phyloP scores from a whole-genome alignment of 2,888 invertebrate species.

The Autographa gamma region DNA sequence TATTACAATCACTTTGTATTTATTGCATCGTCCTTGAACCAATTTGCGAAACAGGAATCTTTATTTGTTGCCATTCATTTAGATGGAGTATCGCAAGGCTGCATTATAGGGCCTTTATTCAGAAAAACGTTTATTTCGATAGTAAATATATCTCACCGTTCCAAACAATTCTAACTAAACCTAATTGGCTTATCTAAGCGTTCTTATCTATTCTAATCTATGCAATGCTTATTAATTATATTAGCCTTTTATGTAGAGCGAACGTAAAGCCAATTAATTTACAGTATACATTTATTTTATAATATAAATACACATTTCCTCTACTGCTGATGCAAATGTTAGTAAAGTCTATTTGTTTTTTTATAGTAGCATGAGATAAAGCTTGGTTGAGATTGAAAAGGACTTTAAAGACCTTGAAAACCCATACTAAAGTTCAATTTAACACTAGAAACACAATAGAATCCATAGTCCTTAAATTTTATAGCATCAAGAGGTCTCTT shows the following conservation, averaged over 20 bases:
- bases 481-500: background rate
- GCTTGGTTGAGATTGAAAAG: too few relatives aligned
- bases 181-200: constrained; percentile 41
- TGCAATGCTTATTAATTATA: constrained; percentile 32
- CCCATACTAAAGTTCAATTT: too few relatives aligned
- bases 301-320: too few relatives aligned
- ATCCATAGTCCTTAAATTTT: background rate
- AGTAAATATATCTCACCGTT: constrained; percentile 39
- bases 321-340: too few relatives aligned
- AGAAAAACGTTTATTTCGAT: constrained; percentile 29
- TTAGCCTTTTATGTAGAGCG: constrained; percentile 29
- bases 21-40: constrained; percentile 35
- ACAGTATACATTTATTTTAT: background rate
- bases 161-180: constrained; percentile 30
- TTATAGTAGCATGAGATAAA: too few relatives aligned
- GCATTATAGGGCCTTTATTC: constrained; percentile 20
- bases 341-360: too few relatives aligned
- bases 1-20: constrained; percentile 40
- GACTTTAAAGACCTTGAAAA: too few relatives aligned
- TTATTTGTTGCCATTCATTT: constrained; percentile 19
- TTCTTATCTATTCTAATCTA: constrained; percentile 28
- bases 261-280: constrained; percentile 15
- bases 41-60: constrained; percentile 41
- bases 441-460: too few relatives aligned
- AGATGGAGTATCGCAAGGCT: constrained; percentile 34